phyloP scores from a whole-genome alignment of 2,888 invertebrate species.

The Belgica antarctica region DNA sequence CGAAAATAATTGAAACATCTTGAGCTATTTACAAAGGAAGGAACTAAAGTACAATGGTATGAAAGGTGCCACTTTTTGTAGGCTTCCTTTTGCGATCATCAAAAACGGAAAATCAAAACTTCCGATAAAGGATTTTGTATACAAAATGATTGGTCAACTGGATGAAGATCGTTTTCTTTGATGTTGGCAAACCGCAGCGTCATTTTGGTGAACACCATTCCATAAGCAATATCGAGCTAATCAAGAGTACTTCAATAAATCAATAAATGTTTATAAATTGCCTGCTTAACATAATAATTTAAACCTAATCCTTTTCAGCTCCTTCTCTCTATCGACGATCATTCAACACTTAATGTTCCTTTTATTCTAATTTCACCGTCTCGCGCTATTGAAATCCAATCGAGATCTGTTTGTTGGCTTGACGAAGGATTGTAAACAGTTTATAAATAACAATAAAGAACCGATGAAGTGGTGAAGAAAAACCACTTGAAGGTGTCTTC shows the following conservation, averaged over 20 bases:
- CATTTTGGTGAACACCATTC: background rate
- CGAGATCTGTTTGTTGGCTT: background rate
- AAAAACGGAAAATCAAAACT: constrained; percentile 23
- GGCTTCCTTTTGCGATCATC: background rate
- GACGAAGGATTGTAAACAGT: background rate
- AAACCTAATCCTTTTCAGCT: constrained; percentile 12
- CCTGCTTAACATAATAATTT: constrained; percentile 15
- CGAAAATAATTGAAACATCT: constrained; percentile 33
- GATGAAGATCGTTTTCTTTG: background rate
- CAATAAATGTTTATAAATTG: constrained; percentile 13
- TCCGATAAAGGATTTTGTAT: constrained; percentile 26
- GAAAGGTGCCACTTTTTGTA: constrained; percentile 29
- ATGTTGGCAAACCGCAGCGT: background rate
- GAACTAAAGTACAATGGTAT: constrained; percentile 35
- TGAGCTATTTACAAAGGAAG: constrained; percentile 26
- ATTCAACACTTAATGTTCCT: no score
- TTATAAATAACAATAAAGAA: constrained; percentile 8
- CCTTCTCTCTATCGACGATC: background rate
- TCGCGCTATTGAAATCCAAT: background rate
- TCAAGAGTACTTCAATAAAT: constrained; percentile 26
- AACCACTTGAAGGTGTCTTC: no score
- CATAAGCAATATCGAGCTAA: background rate
- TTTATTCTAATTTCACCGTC: no score
- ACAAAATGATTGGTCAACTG: background rate
- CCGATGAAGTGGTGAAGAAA: background rate